Percentiles rank a stretch among this genome's conserved stretches.
phyloP scores from a whole-genome alignment of 2,797 vertebrate species.

The Myoxocephalus aenaeus region DNA sequence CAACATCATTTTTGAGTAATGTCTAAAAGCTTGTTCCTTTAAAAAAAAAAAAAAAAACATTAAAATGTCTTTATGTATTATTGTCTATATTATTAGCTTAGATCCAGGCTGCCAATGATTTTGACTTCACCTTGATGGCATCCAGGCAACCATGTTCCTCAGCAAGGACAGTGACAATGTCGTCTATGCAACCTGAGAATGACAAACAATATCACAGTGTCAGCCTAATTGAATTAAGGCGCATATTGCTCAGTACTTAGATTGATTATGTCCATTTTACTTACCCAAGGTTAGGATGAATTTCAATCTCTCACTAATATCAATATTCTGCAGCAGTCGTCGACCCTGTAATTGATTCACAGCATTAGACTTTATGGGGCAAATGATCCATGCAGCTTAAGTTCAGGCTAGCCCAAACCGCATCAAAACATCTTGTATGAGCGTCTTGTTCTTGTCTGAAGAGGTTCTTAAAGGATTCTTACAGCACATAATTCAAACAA shows the following conservation, averaged over 20 bases:
- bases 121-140: conserved; percentile 88
- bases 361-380: conserved; percentile 8
- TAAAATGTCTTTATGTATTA: background rate
- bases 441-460: background rate
- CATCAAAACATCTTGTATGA: background rate
- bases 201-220: conserved; percentile 28
- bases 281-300: conserved; percentile 94
- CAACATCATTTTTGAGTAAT: background rate
- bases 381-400: background rate
- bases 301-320: conserved; percentile 93
- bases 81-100: background rate
- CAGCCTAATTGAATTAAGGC: conserved; percentile 15
- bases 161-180: conserved; percentile 92
- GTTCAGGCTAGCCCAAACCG: background rate
- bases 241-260: background rate
- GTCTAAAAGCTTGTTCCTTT: background rate
- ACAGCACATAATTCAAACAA: conserved; percentile 96
- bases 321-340: conserved; percentile 92
- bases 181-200: conserved; percentile 92
- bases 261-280: conserved; percentile 48
- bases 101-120: background rate
- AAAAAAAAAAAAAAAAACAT: background rate
- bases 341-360: conserved; percentile 85
- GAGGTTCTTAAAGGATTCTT: conserved; percentile 69
- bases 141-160: conserved; percentile 97